Evolutionary conservation across 2,113 vertebrate species (phyloP).

Genomic region (Sinocyclocheilus anophthalmus): DNA sequence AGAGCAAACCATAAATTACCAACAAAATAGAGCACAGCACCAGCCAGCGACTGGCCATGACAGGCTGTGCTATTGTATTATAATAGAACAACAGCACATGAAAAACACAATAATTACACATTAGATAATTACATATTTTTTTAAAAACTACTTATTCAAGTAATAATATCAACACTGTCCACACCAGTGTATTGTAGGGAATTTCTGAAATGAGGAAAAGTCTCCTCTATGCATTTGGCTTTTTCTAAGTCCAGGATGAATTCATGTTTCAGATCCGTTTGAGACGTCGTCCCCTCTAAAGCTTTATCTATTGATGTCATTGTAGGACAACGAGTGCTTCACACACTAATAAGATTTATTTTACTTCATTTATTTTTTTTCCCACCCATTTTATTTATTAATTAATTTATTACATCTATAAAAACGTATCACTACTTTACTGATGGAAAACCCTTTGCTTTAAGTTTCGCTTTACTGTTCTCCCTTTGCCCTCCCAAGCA

Average conservation of each 20-base stretch:
- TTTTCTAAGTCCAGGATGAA: not conserved
- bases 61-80: not conserved
- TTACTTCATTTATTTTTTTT: too few relatives aligned
- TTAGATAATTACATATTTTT: not conserved
- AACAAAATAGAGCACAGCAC: slow-evolving; percentile 6
- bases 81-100: not conserved
- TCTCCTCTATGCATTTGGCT: not conserved
- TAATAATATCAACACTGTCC: not conserved
- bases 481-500: not conserved
- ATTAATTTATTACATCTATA: too few relatives aligned
- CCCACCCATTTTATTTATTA: too few relatives aligned
- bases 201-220: not conserved
- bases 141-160: not conserved
- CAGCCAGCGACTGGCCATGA: not conserved
- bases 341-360: too few relatives aligned
- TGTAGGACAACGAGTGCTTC: too few relatives aligned
- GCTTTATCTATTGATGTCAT: too few relatives aligned
- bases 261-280: not conserved
- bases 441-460: too few relatives aligned
- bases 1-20: not conserved
- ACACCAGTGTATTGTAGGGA: not conserved
- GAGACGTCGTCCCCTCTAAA: too few relatives aligned
- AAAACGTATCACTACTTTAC: too few relatives aligned
- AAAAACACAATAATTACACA: not conserved
- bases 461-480: too few relatives aligned